Evolutionary conservation across 2,888 invertebrate genomes (phyloP).

Genomic region (Steinernema scapterisci): DNA sequence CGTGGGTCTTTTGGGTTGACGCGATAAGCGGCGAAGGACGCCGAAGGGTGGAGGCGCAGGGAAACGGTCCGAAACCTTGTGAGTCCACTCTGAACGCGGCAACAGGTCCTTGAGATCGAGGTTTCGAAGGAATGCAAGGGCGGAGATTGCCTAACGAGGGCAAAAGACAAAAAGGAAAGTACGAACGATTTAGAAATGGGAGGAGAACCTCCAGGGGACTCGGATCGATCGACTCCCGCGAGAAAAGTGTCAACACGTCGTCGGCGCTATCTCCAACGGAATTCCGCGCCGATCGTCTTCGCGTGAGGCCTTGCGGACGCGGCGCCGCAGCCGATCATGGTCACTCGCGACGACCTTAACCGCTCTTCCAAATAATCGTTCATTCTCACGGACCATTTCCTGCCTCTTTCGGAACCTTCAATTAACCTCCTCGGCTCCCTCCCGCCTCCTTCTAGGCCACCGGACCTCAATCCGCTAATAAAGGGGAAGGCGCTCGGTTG

Average conservation of each 20-base stretch:
- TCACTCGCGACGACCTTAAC: slow-evolving; percentile 6
- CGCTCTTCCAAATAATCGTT: neutral
- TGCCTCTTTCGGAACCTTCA: neutral
- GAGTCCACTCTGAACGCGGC: neutral
- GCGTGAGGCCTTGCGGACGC: neutral
- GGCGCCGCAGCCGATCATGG: neutral
- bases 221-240: neutral
- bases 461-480: too few species aligned
- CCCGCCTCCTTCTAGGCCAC: too few species aligned
- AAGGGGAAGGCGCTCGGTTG: too few species aligned
- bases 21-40: neutral
- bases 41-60: neutral
- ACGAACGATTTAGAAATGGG: neutral
- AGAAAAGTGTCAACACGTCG: neutral
- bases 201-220: neutral
- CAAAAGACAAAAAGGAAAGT: neutral
- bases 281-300: too few species aligned
- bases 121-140: neutral
- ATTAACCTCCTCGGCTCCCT: neutral
- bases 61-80: slow-evolving; percentile 2
- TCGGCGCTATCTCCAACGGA: neutral
- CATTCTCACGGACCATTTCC: neutral
- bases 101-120: slow-evolving; percentile 4
- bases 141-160: neutral
- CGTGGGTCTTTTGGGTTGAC: neutral